phyloP scores from a whole-genome alignment of 2,888 invertebrate species.

The Acanthosepion esculentum region DNA sequence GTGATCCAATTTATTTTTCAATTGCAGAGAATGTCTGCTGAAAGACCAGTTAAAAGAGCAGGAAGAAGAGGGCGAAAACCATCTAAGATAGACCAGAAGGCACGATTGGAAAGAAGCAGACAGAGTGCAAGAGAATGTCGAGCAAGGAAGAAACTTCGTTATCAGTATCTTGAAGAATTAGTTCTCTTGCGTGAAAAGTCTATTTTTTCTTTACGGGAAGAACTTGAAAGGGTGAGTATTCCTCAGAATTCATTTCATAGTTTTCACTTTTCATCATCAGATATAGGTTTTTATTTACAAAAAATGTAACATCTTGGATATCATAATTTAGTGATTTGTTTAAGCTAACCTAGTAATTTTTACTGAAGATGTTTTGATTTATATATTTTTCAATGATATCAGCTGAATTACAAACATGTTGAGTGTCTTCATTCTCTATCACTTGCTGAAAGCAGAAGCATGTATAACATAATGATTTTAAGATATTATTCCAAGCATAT shows the following conservation, averaged over 20 bases:
- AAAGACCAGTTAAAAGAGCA: slow-evolving; percentile 55
- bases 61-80: slow-evolving; percentile 85
- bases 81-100: slow-evolving; percentile 91
- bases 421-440: no score
- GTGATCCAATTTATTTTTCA: neutral
- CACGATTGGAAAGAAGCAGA: slow-evolving; percentile 94
- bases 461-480: no score
- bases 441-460: no score
- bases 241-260: neutral
- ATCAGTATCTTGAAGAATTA: slow-evolving; percentile 96
- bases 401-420: no score
- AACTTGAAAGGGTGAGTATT: slow-evolving; percentile 87
- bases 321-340: no score
- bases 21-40: slow-evolving; percentile 59
- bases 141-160: slow-evolving; percentile 95
- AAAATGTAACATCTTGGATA: no score
- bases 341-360: no score
- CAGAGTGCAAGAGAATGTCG: slow-evolving; percentile 98
- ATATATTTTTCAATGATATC: no score
- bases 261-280: no score
- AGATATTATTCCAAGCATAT: no score
- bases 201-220: slow-evolving; percentile 88
- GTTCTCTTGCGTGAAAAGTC: slow-evolving; percentile 94
- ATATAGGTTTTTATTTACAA: no score
- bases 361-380: no score